phyloP scores from a whole-genome alignment of 2,797 vertebrate genomes.

The Strix occidentalis region DNA sequence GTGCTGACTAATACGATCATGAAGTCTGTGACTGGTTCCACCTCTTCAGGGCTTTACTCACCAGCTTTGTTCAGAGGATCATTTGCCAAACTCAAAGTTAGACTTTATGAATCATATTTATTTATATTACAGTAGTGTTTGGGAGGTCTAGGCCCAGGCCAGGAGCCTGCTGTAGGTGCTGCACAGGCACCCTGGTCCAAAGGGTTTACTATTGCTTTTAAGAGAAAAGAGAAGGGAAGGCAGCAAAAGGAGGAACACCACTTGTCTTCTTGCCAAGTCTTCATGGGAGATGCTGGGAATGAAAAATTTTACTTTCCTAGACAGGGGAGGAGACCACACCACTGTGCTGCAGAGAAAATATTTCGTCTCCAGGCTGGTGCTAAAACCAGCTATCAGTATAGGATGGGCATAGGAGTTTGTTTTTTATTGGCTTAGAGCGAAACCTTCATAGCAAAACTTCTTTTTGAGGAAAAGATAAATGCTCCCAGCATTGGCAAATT shows the following conservation, averaged over 20 bases:
- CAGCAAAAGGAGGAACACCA: background rate
- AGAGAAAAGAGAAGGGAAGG: background rate
- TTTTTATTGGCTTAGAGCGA: background rate
- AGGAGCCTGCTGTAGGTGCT: background rate
- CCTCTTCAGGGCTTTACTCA: conserved; percentile 20
- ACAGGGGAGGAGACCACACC: fast-evolving
- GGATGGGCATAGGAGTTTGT: background rate
- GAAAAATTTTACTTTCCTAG: background rate
- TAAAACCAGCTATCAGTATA: background rate
- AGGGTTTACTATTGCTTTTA: background rate
- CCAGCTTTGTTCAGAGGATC: background rate
- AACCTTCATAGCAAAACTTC: background rate
- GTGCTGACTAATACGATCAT: background rate
- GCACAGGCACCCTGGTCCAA: background rate
- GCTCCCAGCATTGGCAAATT: background rate
- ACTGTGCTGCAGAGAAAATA: background rate
- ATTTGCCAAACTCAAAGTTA: background rate
- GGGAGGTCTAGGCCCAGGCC: background rate
- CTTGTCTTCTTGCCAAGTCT: background rate
- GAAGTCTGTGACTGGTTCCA: background rate
- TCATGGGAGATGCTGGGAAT: background rate
- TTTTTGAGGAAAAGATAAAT: conserved; percentile 7
- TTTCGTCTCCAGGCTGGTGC: background rate
- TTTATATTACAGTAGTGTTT: background rate
- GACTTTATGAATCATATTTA: conserved; percentile 5